phyloP scores from a whole-genome alignment of 2,113 vertebrate species.

The Dicaeum eximium region DNA sequence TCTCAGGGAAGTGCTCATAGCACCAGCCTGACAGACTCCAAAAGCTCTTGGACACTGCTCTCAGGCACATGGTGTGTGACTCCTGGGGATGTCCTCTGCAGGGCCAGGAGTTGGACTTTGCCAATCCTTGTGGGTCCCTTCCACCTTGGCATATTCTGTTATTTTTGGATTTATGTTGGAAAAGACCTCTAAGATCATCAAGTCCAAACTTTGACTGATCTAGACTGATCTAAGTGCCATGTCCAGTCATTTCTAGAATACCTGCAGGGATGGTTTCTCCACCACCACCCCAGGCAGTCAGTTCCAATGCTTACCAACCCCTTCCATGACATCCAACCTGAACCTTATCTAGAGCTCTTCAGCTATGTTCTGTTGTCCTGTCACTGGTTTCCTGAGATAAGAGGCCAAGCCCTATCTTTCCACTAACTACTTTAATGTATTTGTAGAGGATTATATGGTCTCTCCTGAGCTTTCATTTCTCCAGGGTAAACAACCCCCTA shows the following conservation, averaged over 20 bases:
- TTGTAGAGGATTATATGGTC: not conserved
- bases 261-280: not conserved
- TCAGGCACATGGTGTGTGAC: not conserved
- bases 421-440: not conserved
- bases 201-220: not conserved
- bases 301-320: not conserved
- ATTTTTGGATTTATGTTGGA: not conserved
- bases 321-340: not conserved
- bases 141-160: not conserved
- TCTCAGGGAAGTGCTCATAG: not conserved
- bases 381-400: not conserved
- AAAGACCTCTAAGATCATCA: not conserved
- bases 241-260: not conserved
- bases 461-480: not conserved
- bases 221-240: not conserved
- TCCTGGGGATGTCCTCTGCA: not conserved
- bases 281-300: accelerated
- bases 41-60: not conserved
- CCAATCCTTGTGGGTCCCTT: not conserved
- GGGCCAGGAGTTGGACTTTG: not conserved
- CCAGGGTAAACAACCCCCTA: accelerated
- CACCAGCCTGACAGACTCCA: not conserved
- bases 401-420: not conserved
- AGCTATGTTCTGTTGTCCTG: not conserved
- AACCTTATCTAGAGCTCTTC: not conserved